Conservation (phyloP, 2,113 vertebrate species). For the Nerophis lumbriciformis region DNA sequence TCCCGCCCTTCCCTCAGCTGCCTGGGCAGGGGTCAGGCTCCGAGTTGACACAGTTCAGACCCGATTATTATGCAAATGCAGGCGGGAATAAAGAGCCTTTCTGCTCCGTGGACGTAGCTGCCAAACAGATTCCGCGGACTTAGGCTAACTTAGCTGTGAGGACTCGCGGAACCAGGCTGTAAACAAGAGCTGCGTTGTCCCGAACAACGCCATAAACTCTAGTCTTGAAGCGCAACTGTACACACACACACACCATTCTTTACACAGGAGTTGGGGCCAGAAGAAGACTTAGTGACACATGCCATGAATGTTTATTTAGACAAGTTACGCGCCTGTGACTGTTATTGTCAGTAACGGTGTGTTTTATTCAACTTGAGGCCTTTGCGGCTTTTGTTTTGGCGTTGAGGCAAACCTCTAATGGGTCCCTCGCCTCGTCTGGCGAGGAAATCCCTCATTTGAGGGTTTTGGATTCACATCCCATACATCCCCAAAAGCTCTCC, state of each 20-base stretch:
- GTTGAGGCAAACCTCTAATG: conserved; percentile 38
- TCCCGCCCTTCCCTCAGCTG: conserved; percentile 49
- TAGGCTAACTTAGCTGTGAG: conserved; percentile 35
- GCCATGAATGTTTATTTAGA: conserved; percentile 8
- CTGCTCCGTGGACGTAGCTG: conserved; percentile 34
- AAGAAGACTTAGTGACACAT: too few relatives aligned
- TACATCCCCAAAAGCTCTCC: conserved; percentile 17
- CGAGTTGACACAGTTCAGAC: conserved; percentile 50
- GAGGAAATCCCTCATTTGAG: conserved; percentile 41
- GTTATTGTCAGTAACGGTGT: not conserved
- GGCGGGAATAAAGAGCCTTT: conserved; percentile 52
- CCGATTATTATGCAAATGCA: conserved; percentile 65
- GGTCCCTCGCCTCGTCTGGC: conserved; percentile 35
- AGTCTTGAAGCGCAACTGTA: conserved; percentile 17
- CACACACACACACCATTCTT: conserved; percentile 3
- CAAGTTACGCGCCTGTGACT: conserved; percentile 5
- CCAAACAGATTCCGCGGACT: conserved; percentile 32
- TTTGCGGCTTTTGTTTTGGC: conserved; percentile 33
- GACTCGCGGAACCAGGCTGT: conserved; percentile 21
- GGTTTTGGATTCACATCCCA: conserved; percentile 39
- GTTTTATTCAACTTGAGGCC: conserved; percentile 27
- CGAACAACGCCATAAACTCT: conserved; percentile 9
- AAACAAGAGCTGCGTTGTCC: conserved; percentile 36
- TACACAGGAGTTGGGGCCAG: not conserved
- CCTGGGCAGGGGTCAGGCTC: conserved; percentile 34